Percentiles rank a stretch among this genome's conserved stretches.
Conservation (phyloP, 2,113 vertebrate genomes). For the Tyrannus savana region DNA sequence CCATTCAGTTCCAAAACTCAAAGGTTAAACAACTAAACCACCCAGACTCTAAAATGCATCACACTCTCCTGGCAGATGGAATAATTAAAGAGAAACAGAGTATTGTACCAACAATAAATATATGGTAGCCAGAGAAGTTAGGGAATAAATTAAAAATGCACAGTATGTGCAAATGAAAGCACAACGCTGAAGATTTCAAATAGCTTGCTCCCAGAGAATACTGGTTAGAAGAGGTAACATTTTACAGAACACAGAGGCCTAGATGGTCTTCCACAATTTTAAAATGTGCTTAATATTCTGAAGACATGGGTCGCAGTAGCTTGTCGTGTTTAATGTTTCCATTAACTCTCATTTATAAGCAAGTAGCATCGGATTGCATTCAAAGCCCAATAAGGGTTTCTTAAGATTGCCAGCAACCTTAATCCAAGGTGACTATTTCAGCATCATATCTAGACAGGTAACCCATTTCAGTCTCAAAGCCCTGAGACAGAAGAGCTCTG, state of each 20-base stretch:
- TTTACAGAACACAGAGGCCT: background rate
- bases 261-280: background rate
- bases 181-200: conserved; percentile 1
- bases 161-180: background rate
- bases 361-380: conserved; percentile 45
- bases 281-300: conserved; percentile 34
- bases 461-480: background rate
- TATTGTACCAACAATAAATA: background rate
- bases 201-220: background rate
- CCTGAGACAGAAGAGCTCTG: background rate
- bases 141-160: conserved; percentile 40
- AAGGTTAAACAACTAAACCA: conserved; percentile 55
- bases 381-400: conserved; percentile 13
- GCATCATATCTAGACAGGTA: background rate
- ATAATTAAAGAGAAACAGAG: conserved; percentile 55
- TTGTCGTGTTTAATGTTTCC: conserved; percentile 18
- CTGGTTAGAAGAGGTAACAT: background rate
- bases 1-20: conserved; percentile 32
- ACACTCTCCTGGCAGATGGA: conserved; percentile 14
- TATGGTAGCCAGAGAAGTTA: background rate
- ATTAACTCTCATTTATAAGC: conserved; percentile 66
- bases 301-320: conserved; percentile 4
- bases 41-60: conserved; percentile 30
- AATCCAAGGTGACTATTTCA: conserved; percentile 48
- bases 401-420: conserved; percentile 10